Conservation (phyloP, 2,113 vertebrate species). For the Zosterops lateralis region DNA sequence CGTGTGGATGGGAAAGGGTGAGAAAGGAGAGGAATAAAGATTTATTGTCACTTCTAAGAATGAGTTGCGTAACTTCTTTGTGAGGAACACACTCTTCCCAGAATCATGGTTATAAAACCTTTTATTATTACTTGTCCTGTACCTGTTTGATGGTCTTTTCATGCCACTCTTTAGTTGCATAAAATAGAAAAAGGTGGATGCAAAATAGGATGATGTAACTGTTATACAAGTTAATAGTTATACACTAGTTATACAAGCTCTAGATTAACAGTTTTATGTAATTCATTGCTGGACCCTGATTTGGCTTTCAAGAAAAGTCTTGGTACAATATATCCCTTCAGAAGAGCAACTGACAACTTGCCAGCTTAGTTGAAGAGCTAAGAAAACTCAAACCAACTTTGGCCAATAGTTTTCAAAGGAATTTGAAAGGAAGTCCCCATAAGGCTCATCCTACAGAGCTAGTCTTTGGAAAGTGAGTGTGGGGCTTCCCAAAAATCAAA, state of each 20-base stretch:
- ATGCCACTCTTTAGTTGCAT: neutral
- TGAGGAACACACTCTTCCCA: neutral
- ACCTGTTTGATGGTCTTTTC: slow-evolving; percentile 9
- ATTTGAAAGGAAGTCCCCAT: neutral
- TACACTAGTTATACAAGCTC: slow-evolving; percentile 11
- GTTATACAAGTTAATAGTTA: slow-evolving; percentile 38
- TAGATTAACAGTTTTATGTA: neutral
- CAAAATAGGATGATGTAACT: slow-evolving; percentile 29
- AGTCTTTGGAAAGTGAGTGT: neutral
- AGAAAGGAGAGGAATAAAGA: neutral
- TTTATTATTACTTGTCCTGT: neutral
- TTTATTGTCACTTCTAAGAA: slow-evolving; percentile 37
- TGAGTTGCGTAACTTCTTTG: slow-evolving; percentile 18
- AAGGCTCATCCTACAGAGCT: neutral
- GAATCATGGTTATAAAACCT: slow-evolving; percentile 40
- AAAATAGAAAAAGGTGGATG: neutral
- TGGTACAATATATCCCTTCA: neutral
- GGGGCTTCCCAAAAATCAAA: neutral
- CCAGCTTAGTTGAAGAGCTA: neutral
- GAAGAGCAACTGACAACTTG: neutral
- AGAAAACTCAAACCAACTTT: neutral
- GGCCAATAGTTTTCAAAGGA: neutral
- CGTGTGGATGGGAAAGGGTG: neutral
- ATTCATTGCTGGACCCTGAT: neutral
- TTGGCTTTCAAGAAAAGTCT: neutral